A percentile compares a stretch with the other conserved stretches of the same genome.
Conservation (phyloP, 1,140 invertebrate species). For the Drosophila insularis region DNA sequence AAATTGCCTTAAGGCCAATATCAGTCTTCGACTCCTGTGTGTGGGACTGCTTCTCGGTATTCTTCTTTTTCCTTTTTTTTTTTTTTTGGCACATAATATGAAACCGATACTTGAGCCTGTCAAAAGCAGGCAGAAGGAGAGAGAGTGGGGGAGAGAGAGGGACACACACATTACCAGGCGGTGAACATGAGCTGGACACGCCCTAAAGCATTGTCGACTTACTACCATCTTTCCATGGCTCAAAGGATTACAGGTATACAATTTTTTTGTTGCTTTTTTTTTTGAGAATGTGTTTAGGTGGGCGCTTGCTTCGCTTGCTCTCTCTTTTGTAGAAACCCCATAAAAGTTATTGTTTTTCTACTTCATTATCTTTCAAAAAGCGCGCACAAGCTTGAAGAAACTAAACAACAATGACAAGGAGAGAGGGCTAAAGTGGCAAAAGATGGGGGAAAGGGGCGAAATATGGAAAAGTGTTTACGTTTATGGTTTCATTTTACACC, state of each 20-base stretch:
- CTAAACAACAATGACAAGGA: background rate
- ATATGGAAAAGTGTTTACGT: conserved; percentile 56
- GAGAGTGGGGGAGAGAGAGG: background rate
- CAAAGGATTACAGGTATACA: conserved; percentile 64
- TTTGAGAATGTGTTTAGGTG: background rate
- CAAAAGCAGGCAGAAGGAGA: conserved; percentile 48
- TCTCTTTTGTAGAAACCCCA: conserved; percentile 64
- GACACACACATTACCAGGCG: conserved; percentile 4
- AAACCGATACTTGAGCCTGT: conserved; percentile 76
- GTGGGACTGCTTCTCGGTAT: background rate
- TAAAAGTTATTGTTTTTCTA: conserved; percentile 82
- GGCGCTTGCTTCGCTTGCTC: background rate
- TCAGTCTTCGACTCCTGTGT: background rate
- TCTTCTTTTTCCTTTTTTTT: too few species aligned
- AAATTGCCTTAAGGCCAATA: conserved; percentile 11
- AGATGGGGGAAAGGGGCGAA: conserved; percentile 35
- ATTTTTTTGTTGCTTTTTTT: background rate
- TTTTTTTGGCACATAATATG: conserved; percentile 51
- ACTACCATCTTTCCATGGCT: conserved; percentile 24
- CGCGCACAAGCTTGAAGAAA: conserved; percentile 18
- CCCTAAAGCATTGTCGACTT: conserved; percentile 49
- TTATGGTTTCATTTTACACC: conserved; percentile 77
- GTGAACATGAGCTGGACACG: conserved; percentile 42
- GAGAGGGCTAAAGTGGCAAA: background rate
- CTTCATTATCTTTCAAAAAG: conserved; percentile 78